Conservation (phyloP, 2,113 vertebrate species). For the Arvicanthis niloticus region DNA sequence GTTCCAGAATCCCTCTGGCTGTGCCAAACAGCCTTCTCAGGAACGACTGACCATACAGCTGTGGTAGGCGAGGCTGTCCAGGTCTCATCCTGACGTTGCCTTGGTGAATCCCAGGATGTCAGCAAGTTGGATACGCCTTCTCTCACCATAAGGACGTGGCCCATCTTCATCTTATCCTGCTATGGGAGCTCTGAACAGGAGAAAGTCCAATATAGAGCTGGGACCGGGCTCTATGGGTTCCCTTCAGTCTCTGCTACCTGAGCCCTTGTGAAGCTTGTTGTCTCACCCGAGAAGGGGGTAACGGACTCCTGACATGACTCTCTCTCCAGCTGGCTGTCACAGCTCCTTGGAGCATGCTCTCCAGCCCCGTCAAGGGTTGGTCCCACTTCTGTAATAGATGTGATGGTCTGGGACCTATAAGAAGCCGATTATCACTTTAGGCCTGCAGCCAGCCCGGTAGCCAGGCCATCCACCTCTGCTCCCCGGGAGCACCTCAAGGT, state of each 20-base stretch:
- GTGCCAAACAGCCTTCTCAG: background rate
- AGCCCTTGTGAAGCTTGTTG: background rate
- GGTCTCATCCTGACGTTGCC: background rate
- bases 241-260: background rate
- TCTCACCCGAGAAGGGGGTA: background rate
- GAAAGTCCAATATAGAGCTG: background rate
- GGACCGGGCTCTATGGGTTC: no score
- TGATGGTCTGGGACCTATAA: background rate
- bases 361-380: background rate
- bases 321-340: background rate
- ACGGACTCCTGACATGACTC: background rate
- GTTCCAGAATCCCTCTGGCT: background rate
- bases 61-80: background rate
- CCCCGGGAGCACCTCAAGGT: constrained; percentile 80
- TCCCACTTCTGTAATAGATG: background rate
- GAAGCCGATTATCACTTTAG: background rate
- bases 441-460: constrained; percentile 81
- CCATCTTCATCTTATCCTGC: no score
- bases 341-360: background rate
- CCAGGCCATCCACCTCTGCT: constrained; percentile 78
- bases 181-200: background rate
- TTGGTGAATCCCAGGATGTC: background rate
- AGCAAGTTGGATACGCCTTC: background rate
- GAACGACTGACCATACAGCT: background rate
- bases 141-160: no score